Percentiles rank a stretch among this genome's conserved stretches.
phyloP scores from a whole-genome alignment of 2,888 invertebrate genomes.

The Dasypogon diadema region DNA sequence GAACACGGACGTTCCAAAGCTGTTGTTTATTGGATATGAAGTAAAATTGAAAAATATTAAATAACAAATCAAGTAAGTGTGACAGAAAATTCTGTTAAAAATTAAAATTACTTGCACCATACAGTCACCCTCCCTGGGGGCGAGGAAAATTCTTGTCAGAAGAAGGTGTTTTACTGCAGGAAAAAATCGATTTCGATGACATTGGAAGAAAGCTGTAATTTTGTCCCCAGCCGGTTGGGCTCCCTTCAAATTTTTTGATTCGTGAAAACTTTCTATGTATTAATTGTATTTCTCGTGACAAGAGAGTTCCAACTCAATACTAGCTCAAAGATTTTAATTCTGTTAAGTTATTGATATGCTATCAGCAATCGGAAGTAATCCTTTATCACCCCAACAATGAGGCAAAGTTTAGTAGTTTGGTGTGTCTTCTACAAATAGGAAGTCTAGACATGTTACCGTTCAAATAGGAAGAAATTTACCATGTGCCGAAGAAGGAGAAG shows the following conservation, averaged over 20 bases:
- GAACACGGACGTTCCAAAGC: too few species aligned
- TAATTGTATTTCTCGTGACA: neutral
- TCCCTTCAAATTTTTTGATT: neutral
- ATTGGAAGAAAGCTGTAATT: neutral
- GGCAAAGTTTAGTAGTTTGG: too few species aligned
- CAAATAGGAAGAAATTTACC: neutral
- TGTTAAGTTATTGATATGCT: neutral
- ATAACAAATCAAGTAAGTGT: constrained; percentile 11
- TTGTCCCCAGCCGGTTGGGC: neutral
- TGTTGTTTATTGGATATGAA: neutral
- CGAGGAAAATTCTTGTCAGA: neutral
- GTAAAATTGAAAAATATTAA: neutral
- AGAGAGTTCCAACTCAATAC: too few species aligned
- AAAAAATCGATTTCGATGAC: constrained; percentile 31
- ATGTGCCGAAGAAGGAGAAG: neutral
- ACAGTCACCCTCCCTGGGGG: neutral
- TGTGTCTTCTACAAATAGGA: neutral
- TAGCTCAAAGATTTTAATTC: too few species aligned
- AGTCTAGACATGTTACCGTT: constrained; percentile 1
- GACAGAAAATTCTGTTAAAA: neutral
- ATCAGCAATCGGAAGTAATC: neutral
- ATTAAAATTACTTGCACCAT: neutral
- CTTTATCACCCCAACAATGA: neutral
- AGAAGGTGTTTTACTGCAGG: constrained; percentile 13
- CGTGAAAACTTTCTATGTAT: neutral